Conservation (phyloP, 2,888 invertebrate species). For the Polylopha cassiicola region DNA sequence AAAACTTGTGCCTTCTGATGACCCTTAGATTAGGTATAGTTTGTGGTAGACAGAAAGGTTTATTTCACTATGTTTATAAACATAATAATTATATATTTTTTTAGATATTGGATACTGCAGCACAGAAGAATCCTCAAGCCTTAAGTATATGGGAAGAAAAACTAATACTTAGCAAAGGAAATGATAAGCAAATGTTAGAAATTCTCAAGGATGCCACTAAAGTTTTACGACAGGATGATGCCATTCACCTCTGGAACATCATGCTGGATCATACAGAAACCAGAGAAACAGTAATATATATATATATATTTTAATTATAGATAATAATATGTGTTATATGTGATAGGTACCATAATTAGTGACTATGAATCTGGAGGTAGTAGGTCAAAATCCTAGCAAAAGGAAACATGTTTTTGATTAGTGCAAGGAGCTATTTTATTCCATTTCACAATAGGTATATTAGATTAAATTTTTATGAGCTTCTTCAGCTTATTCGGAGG, state of each 20-base stretch:
- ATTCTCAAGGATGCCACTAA: constrained; percentile 54
- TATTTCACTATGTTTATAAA: no score
- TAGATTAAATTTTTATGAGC: no score
- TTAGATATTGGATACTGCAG: constrained; percentile 55
- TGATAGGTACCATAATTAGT: background rate
- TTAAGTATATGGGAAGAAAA: constrained; percentile 58
- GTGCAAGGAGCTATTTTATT: no score
- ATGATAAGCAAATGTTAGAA: constrained; percentile 54
- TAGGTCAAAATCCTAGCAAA: no score
- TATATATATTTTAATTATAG: background rate
- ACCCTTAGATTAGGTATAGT: no score
- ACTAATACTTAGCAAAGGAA: constrained; percentile 42
- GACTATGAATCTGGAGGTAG: no score
- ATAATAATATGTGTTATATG: background rate
- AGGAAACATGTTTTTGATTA: no score
- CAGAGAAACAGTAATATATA: constrained; percentile 48
- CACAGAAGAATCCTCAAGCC: constrained; percentile 43
- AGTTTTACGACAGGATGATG: constrained; percentile 46
- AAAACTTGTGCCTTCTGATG: no score
- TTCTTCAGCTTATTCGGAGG: no score
- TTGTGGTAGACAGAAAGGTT: no score
- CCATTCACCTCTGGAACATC: constrained; percentile 53
- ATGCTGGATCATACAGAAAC: constrained; percentile 52
- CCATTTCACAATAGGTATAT: no score
- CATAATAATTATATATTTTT: constrained; percentile 27